Evolutionary conservation across 2,113 vertebrate species (phyloP).

Genomic region (Pardalotus punctatus): DNA sequence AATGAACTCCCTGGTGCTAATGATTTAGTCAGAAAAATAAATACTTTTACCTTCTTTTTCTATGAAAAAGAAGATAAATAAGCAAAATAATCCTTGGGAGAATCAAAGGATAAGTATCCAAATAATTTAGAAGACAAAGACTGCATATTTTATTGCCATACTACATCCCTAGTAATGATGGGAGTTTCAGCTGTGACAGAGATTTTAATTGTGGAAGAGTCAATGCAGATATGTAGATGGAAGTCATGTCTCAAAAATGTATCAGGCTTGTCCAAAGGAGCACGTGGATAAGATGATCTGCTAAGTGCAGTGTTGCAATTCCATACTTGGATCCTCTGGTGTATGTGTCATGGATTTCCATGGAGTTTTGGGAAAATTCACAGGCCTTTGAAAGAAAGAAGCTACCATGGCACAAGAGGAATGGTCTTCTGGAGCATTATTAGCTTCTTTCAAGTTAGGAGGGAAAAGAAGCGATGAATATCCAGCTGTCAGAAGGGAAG

Average conservation of each 20-base stretch:
- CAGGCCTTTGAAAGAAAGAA: background rate
- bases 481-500: background rate
- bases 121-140: background rate
- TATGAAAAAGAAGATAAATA: background rate
- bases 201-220: background rate
- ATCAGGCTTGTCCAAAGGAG: background rate
- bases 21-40: background rate
- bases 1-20: background rate
- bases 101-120: background rate
- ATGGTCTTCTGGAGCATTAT: background rate
- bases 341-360: background rate
- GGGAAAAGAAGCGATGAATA: background rate
- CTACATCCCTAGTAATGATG: background rate
- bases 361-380: background rate
- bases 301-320: background rate
- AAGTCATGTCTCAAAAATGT: conserved; percentile 30
- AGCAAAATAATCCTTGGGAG: background rate
- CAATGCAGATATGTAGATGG: background rate
- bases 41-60: background rate
- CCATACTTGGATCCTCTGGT: background rate
- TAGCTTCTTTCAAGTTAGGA: background rate
- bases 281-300: background rate
- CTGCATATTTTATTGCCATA: background rate
- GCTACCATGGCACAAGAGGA: background rate
- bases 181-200: conserved; percentile 3